A percentile compares a stretch with the other conserved stretches of the same genome.
These are phyloP conservation scores for Holocentrus rufus DNA, from an alignment of 2,797 vertebrate species.

Conservation along the genomic window DNA sequence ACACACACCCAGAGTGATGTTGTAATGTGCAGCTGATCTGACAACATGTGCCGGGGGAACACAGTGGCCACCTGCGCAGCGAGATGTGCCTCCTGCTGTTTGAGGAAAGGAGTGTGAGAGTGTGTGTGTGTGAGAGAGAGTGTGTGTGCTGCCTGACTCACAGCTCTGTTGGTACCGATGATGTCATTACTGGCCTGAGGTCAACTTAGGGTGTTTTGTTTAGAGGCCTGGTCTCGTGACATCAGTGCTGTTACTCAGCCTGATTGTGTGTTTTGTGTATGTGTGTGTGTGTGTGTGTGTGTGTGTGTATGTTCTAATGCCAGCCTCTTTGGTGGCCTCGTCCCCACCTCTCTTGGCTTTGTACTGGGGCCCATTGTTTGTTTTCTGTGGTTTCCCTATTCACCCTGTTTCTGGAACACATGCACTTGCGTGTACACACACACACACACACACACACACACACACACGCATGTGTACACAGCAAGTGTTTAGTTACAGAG, in stretches of 20 bases:
- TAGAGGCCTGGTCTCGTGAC: constrained; percentile 60
- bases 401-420: constrained; percentile 55
- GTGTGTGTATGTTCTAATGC: constrained; percentile 62
- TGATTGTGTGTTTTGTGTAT: constrained; percentile 51
- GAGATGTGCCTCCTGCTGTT: constrained; percentile 54
- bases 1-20: constrained; percentile 24
- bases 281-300: constrained; percentile 15
- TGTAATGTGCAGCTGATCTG: constrained; percentile 61
- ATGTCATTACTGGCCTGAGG: constrained; percentile 70
- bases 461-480: constrained; percentile 32
- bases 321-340: constrained; percentile 62
- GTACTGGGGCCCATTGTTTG: constrained; percentile 63
- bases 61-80: constrained; percentile 63
- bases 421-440: background rate
- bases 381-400: constrained; percentile 69
- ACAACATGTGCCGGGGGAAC: constrained; percentile 42
- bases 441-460: constrained; percentile 28
- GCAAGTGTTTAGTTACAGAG: constrained; percentile 61
- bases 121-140: background rate
- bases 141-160: constrained; percentile 62
- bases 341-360: constrained; percentile 57
- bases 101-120: constrained; percentile 38
- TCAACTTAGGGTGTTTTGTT: constrained; percentile 58
- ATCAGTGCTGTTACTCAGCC: constrained; percentile 51
- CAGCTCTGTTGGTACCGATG: constrained; percentile 63